Evolutionary conservation across 2,888 invertebrate species (phyloP), one percentile per base, ranked within the genome.

Genomic region (Mythimna vitellina): DNA sequence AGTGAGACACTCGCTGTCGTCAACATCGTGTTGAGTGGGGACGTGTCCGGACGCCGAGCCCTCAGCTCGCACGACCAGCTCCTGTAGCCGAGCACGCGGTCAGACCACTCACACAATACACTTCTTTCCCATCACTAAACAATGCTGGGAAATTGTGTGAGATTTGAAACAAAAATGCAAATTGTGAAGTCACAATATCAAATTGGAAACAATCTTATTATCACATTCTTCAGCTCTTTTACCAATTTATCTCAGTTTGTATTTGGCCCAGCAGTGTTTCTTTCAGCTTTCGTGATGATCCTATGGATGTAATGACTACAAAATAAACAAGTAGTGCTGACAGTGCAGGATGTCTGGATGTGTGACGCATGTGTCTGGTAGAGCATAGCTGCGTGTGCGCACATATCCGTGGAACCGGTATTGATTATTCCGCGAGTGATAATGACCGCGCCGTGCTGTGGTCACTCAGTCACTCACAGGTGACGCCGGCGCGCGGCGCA

Each of bases 381-480:
- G 8, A 49, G 53, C 14, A 3, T 14, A 14, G 53, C 0, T 0
- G 57, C 22, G 65, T 17, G 60, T 10, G 29, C 51, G 42, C 69
- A 22, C 49, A 7, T 51, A 1, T 7, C 22, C 22, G 12, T 17
- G 46, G 54, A 29, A 72, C 72, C 63, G 63, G 70, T 70, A 32
- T 46, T 2, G 17, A 54, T 49, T 12, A 62, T 7, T 49, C n/a
- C 35, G 29, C 62, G 20, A n/a, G 49, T 29, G 63, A 49, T 29
- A 63, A 22, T 49, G 70, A 56, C 71, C 71, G 61, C 71, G 54
- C 20, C 14, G 71, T 14, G 14, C 42, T 12, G 38, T 12, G 38
- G 12, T 38, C 12, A 38, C 38, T 38, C 68, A 14, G 49, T 29
- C 69, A 17, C 68, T 29, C 58, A 25, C 70, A 38, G 70, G 35